Evolutionary conservation across 2,888 invertebrate species (phyloP).

Genomic region (Pediacus dermestoides): DNA sequence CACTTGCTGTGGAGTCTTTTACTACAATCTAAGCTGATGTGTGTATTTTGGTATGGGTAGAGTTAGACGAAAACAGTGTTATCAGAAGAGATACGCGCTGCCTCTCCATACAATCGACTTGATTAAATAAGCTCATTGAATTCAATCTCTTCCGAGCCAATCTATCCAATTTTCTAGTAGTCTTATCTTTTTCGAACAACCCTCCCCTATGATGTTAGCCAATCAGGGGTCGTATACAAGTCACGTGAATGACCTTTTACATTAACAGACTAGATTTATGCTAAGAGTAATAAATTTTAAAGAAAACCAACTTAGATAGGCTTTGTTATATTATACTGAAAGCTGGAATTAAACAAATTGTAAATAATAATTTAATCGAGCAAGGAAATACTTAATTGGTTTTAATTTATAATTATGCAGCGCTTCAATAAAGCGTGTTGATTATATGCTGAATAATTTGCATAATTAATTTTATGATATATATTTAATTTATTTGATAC

Average conservation of each 20-base stretch:
- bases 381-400: background rate
- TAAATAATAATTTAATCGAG: background rate
- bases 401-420: constrained; percentile 4
- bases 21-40: background rate
- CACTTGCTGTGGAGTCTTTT: background rate
- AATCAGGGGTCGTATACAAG: constrained; percentile 41
- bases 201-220: constrained; percentile 46
- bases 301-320: too few relatives aligned
- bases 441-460: constrained; percentile 21
- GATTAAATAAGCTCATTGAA: constrained; percentile 49
- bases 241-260: constrained; percentile 39
- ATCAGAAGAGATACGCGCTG: constrained; percentile 21
- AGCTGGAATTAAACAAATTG: too few relatives aligned
- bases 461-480: constrained; percentile 31
- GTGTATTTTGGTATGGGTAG: constrained; percentile 49
- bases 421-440: constrained; percentile 6
- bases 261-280: constrained; percentile 35
- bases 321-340: too few relatives aligned
- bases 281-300: constrained; percentile 33
- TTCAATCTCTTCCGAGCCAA: constrained; percentile 46
- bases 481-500: constrained; percentile 20
- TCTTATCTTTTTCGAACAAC: constrained; percentile 46
- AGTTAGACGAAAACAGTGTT: constrained; percentile 50
- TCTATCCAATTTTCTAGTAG: constrained; percentile 50
- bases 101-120: constrained; percentile 35